Evolutionary conservation across 2,113 vertebrate species (phyloP).

Genomic region (Rostratula benghalensis): DNA sequence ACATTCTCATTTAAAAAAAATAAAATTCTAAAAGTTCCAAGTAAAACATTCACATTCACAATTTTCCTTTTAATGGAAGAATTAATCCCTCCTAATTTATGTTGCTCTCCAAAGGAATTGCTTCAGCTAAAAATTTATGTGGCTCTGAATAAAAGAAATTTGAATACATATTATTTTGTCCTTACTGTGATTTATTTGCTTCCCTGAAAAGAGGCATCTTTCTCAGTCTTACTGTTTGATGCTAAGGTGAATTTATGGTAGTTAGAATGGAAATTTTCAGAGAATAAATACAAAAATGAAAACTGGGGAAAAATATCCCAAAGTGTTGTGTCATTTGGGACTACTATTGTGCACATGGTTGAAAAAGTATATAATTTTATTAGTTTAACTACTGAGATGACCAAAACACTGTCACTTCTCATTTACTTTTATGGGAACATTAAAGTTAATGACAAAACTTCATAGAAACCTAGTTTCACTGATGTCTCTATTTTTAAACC

Average conservation of each 20-base stretch:
- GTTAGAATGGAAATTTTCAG: neutral
- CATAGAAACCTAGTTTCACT: neutral
- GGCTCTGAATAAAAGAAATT: neutral
- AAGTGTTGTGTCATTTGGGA: neutral
- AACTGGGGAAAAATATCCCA: neutral
- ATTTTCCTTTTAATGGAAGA: neutral
- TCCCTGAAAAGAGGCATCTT: neutral
- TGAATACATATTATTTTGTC: neutral
- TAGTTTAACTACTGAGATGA: constrained; percentile 1
- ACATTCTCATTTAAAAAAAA: neutral
- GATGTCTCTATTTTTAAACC: neutral
- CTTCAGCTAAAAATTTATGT: neutral
- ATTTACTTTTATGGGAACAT: neutral
- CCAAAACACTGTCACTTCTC: neutral
- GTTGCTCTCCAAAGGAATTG: neutral
- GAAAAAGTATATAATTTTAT: neutral
- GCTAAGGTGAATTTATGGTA: neutral
- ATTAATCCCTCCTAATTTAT: neutral
- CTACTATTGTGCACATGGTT: neutral
- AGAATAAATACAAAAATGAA: neutral
- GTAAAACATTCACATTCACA: neutral
- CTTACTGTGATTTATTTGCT: neutral
- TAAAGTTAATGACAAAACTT: constrained; percentile 29
- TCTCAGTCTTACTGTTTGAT: neutral
- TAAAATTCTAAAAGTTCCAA: neutral